These are phyloP conservation scores for Cercocebus atys DNA, from an alignment of 2,113 vertebrate genomes.

Conservation along the genomic window DNA sequence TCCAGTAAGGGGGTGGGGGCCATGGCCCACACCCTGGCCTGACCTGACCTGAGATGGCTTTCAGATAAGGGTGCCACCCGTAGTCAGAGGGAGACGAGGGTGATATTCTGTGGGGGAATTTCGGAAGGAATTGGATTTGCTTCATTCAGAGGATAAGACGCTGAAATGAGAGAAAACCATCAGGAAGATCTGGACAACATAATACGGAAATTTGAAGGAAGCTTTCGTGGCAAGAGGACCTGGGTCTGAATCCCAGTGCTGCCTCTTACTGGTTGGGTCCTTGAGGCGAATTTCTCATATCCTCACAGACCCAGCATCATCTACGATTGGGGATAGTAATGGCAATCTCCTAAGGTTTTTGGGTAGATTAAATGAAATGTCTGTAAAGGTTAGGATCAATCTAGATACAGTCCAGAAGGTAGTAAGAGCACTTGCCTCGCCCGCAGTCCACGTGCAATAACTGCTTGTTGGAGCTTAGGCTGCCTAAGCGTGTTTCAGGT, in stretches of 20 bases:
- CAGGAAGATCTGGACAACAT: no score
- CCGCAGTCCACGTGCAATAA: fast-evolving
- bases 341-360: background rate
- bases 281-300: background rate
- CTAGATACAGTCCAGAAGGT: background rate
- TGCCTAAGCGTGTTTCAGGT: no score
- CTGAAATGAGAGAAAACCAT: background rate
- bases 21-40: no score
- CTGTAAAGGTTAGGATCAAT: background rate
- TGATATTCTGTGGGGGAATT: background rate
- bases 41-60: background rate
- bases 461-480: background rate
- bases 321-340: background rate
- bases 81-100: no score
- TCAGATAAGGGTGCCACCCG: background rate
- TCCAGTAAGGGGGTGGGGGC: background rate
- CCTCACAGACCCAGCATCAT: background rate
- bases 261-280: background rate
- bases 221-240: background rate
- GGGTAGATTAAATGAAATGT: background rate
- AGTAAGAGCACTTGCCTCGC: background rate
- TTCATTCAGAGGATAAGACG: background rate
- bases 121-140: background rate
- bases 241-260: background rate
- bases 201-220: no score